phyloP scores from a whole-genome alignment of 2,888 invertebrate species.

The Euproctis similis region DNA sequence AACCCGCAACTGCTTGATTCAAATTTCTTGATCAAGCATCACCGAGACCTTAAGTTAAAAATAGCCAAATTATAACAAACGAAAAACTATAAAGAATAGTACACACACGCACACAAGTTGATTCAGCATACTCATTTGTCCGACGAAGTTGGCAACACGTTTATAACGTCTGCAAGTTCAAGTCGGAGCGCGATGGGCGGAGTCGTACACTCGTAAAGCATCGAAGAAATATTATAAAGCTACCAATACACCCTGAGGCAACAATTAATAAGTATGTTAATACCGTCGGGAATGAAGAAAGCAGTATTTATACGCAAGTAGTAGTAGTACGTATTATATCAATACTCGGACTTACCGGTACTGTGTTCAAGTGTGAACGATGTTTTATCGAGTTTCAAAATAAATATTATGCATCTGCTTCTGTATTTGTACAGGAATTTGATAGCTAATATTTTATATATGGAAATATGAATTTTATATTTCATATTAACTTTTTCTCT shows the following conservation, averaged over 20 bases:
- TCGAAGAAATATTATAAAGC: constrained; percentile 63
- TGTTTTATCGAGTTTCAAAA: constrained; percentile 21
- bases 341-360: constrained; percentile 26
- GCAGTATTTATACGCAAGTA: constrained; percentile 29
- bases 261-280: constrained; percentile 70
- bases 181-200: constrained; percentile 56
- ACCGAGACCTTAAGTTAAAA: too few relatives aligned
- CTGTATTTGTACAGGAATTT: constrained; percentile 1
- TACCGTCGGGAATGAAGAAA: constrained; percentile 35
- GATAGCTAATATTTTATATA: too few relatives aligned
- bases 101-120: constrained; percentile 47
- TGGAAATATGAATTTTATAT: too few relatives aligned
- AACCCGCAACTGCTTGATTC: too few relatives aligned
- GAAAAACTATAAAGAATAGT: constrained; percentile 37
- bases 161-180: constrained; percentile 33
- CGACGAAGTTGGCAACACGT: constrained; percentile 37
- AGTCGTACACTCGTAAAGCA: constrained; percentile 51
- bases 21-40: too few relatives aligned
- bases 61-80: too few relatives aligned
- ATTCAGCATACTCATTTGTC: constrained; percentile 67
- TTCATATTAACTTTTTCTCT: too few relatives aligned
- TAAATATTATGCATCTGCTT: constrained; percentile 5
- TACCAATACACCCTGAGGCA: constrained; percentile 65
- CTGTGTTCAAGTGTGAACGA: constrained; percentile 35
- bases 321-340: too few relatives aligned